phyloP scores from a whole-genome alignment of 2,113 vertebrate genomes.

The Centrocercus urophasianus region DNA sequence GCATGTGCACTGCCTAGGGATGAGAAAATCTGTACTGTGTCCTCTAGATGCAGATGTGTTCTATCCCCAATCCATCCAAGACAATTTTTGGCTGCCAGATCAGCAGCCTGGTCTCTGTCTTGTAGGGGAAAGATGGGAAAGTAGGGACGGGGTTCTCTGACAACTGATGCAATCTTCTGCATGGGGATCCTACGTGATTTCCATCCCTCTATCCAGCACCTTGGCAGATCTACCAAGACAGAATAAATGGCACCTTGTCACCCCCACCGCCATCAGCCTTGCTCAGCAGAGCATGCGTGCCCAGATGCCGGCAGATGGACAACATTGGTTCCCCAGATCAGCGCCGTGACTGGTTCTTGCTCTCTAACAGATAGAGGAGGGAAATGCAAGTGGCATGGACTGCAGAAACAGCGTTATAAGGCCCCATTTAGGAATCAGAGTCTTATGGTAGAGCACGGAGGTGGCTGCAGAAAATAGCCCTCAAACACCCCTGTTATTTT shows the following conservation, averaged over 20 bases:
- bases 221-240: neutral
- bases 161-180: accelerated
- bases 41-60: neutral
- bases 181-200: neutral
- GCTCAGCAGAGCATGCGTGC: neutral
- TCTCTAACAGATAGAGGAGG: neutral
- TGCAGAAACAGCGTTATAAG: neutral
- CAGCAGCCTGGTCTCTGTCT: too few relatives aligned
- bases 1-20: accelerated
- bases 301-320: neutral
- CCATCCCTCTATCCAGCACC: neutral
- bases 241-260: neutral
- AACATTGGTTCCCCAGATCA: neutral
- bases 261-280: neutral
- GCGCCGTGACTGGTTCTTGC: neutral
- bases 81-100: neutral
- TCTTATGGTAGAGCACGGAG: neutral
- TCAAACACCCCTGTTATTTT: neutral
- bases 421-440: neutral
- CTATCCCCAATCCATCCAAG: neutral
- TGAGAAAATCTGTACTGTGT: neutral
- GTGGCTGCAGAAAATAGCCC: neutral
- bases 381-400: neutral
- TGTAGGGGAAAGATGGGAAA: too few relatives aligned
- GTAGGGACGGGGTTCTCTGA: neutral